Conservation (phyloP, 2,113 vertebrate genomes). For the Phalacrocorax pelagicus region DNA sequence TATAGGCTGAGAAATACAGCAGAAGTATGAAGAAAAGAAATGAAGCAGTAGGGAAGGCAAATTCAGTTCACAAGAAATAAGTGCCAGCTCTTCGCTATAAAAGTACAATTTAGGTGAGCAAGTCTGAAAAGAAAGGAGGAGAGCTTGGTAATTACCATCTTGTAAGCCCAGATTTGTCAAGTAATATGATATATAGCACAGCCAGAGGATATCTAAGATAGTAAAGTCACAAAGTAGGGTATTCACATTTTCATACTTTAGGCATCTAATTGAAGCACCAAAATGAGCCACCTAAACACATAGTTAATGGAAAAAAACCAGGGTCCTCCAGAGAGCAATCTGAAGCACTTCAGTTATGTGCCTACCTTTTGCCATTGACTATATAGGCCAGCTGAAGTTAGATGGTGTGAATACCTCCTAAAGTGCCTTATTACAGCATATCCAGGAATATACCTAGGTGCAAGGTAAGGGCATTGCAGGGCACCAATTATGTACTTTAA, state of each 20-base stretch:
- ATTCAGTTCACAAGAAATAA: neutral
- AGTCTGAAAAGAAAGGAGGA: neutral
- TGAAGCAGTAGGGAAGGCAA: neutral
- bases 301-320: neutral
- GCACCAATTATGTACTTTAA: neutral
- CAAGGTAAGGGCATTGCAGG: neutral
- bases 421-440: neutral
- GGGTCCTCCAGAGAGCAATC: neutral
- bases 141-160: neutral
- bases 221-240: neutral
- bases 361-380: neutral
- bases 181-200: neutral
- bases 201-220: neutral
- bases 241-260: neutral
- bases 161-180: neutral
- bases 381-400: neutral
- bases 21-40: neutral
- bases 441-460: neutral
- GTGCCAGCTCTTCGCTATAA: neutral
- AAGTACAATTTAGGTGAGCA: neutral
- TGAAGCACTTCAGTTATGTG: neutral
- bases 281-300: neutral
- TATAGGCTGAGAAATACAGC: neutral
- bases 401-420: neutral
- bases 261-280: neutral